Percentiles rank a stretch among this genome's conserved stretches.
Evolutionary conservation across 2,797 vertebrate species (phyloP).

Genomic region (Rhabdomys pumilio): DNA sequence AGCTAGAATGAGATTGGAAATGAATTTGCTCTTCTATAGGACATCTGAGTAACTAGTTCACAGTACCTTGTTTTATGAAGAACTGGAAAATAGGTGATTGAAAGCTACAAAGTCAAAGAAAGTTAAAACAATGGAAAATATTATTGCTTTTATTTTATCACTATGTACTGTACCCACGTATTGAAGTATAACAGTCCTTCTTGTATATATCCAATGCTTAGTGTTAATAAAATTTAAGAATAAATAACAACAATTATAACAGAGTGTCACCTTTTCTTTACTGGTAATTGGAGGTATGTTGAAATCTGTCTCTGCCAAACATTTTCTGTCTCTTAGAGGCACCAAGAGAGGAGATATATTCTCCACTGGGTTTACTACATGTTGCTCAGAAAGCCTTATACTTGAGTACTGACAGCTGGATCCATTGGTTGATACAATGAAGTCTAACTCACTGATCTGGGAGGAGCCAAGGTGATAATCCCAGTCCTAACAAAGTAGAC

Average conservation of each 20-base stretch:
- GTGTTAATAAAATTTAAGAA: not conserved
- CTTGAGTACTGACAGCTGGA: not conserved
- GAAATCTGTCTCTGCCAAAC: not conserved
- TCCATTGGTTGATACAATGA: not conserved
- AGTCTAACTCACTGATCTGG: not conserved
- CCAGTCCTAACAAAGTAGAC: not conserved
- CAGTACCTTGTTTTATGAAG: not conserved
- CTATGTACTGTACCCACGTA: no score
- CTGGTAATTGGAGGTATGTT: not conserved
- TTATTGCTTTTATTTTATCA: not conserved
- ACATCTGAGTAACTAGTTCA: not conserved
- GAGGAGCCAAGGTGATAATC: not conserved
- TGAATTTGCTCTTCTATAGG: fast-evolving
- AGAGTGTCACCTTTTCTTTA: not conserved
- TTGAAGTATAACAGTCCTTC: not conserved
- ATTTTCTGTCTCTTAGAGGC: not conserved
- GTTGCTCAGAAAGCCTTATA: not conserved
- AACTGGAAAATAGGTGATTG: not conserved
- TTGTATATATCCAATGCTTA: not conserved
- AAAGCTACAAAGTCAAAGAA: not conserved
- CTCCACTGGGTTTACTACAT: not conserved
- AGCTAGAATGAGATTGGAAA: not conserved
- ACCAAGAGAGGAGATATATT: not conserved
- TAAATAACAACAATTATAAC: not conserved
- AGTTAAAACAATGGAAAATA: not conserved